phyloP scores from a whole-genome alignment of 2,113 vertebrate species.

The Saguinus midas region DNA sequence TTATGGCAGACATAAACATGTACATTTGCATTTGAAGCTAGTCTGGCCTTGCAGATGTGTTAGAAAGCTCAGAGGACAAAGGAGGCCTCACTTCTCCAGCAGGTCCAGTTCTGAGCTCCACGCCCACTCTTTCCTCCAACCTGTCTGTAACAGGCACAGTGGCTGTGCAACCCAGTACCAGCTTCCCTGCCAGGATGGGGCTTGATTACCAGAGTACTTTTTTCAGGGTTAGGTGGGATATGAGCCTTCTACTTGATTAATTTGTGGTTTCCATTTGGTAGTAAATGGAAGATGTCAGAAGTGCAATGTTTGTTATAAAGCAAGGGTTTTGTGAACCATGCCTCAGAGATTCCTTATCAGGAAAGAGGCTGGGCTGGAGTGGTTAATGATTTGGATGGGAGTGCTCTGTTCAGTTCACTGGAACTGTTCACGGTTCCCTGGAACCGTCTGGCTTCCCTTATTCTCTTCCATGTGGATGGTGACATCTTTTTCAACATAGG shows the following conservation, averaged over 20 bases:
- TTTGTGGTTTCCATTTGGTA: background rate
- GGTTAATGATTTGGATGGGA: background rate
- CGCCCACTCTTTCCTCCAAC: background rate
- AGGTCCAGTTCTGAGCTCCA: background rate
- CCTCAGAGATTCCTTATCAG: background rate
- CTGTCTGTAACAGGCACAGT: background rate
- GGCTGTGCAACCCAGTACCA: constrained; percentile 4
- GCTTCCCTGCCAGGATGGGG: constrained; percentile 8
- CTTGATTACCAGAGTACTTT: background rate
- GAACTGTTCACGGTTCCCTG: too few species aligned
- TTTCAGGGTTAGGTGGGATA: background rate
- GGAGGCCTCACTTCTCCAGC: background rate
- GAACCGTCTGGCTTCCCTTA: background rate
- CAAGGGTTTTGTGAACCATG: background rate
- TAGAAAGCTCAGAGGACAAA: background rate
- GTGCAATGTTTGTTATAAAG: background rate
- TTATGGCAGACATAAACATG: background rate
- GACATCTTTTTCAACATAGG: background rate
- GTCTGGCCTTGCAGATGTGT: background rate
- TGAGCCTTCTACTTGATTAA: background rate
- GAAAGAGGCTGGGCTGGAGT: background rate
- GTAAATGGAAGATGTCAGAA: background rate
- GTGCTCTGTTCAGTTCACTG: background rate
- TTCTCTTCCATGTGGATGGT: background rate
- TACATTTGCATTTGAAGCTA: background rate